Evolutionary conservation across 2,797 vertebrate species (phyloP), one percentile per base, ranked within the genome.

Genomic region (Scolopax rusticola): DNA sequence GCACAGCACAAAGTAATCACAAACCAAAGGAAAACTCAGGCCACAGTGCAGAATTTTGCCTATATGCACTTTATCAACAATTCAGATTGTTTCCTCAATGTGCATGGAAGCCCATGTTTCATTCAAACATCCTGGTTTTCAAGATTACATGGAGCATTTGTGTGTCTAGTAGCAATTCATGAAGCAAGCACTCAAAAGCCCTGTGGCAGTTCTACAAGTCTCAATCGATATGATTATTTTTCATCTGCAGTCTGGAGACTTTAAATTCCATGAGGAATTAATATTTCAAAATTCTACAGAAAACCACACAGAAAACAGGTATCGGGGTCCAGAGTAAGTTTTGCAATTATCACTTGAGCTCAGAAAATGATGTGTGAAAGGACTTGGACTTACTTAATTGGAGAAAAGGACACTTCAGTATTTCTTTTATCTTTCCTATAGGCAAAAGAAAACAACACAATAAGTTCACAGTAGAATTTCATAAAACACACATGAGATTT

Each of bases 351-450:
- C 24, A 45, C 36, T 11, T 74, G 10, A 86, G 68, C 25, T 88
- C 69, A 95, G 30, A 87, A 94, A 80, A 67, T 11, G 61, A 12
- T 2, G 9, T 17, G 11, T 59, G 45, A 90, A 93, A 91, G 38
- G 25, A 67, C 7, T 71, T 6, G 64, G 43, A 98, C 98, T 98
- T 96, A 98, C 98, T 97, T 97, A 86, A 98, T 98, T 51, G 97
- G 97, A 95, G 97, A 97, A 96, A 98, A 98, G 36, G 97, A 97
- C 74, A 98, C 94, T 2, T 98, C 97, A 23, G 59, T 97, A 51
- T 98, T 98, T 97, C 98, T 98, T 76, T 96, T 97, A 89, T 95
- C 96, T 96, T 98, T 97, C 97, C 98, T 98, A 54, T 65, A 96
- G 70, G 75, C 10, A 8, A 94, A 86, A 96, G 59, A 89, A 84